phyloP scores from a whole-genome alignment of 37 sponge, comb jelly and placozoan genomes.

The Tethya wilhelma region DNA sequence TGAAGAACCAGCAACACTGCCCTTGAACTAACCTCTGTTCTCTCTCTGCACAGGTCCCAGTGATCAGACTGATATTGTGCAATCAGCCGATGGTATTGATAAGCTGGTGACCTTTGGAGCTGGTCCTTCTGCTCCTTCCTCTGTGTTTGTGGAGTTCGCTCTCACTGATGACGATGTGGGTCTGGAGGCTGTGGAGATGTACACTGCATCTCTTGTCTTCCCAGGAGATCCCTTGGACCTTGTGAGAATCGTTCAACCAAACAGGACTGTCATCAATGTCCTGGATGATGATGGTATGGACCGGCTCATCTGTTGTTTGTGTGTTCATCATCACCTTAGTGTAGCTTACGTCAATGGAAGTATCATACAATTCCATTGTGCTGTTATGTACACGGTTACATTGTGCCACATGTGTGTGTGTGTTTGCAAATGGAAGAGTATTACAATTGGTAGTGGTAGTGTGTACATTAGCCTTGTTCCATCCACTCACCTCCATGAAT shows the following conservation, averaged over 20 bases:
- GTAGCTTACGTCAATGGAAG: no score
- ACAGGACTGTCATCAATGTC: constrained; percentile 13
- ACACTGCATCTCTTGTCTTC: background rate
- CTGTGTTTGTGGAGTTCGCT: background rate
- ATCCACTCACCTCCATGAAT: background rate
- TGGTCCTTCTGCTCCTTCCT: background rate
- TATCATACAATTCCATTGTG: background rate
- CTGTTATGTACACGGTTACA: no score
- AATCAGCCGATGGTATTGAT: constrained; percentile 18
- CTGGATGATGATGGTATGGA: constrained; percentile 25
- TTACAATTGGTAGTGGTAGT: no score
- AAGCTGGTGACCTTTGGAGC: constrained; percentile 5
- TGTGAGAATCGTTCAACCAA: background rate
- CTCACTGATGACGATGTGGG: constrained; percentile 28
- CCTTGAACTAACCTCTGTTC: no score
- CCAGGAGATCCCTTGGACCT: background rate
- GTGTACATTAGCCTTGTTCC: background rate
- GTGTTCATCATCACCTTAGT: background rate
- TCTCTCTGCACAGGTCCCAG: constrained; percentile 39
- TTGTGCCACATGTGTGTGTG: background rate
- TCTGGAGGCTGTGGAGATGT: constrained; percentile 13
- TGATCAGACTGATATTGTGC: background rate
- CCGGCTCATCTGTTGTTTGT: background rate
- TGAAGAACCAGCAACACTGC: no score
- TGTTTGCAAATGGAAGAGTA: background rate